Conservation (phyloP, 2,888 invertebrate species). For the Brenthis daphne region DNA sequence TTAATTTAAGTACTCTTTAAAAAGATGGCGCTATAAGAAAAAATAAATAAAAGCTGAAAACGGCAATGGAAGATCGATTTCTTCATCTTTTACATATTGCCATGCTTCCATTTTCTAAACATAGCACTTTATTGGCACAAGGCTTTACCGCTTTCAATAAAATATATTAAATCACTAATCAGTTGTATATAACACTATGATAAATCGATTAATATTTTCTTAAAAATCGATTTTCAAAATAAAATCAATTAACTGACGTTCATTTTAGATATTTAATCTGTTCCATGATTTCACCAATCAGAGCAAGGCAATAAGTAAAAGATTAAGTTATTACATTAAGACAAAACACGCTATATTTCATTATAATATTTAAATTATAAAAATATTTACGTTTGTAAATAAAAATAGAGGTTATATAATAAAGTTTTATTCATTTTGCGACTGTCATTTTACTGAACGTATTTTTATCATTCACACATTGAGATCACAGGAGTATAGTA, state of each 20-base stretch:
- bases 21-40: constrained; percentile 21
- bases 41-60: not conserved
- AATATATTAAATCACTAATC: not conserved
- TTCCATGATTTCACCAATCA: not conserved
- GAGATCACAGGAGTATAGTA: constrained; percentile 79
- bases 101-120: constrained; percentile 10
- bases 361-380: constrained; percentile 15
- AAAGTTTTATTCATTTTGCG: constrained; percentile 39
- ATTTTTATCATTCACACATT: constrained; percentile 67
- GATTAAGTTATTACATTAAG: constrained; percentile 2
- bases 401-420: constrained; percentile 27
- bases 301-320: constrained; percentile 28
- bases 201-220: not conserved
- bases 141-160: constrained; percentile 28
- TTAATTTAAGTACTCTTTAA: constrained; percentile 3
- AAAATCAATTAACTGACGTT: not conserved
- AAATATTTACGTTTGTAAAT: constrained; percentile 19
- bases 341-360: constrained; percentile 6
- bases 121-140: constrained; percentile 34
- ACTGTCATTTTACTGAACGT: constrained; percentile 47
- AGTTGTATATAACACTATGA: not conserved
- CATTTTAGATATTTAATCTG: not conserved
- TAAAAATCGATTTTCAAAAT: too few relatives aligned
- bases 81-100: constrained; percentile 29
- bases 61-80: constrained; percentile 8